These are phyloP conservation scores for Uloborus plumipes DNA, from an alignment of 2,888 invertebrate genomes.

Conservation along the genomic window DNA sequence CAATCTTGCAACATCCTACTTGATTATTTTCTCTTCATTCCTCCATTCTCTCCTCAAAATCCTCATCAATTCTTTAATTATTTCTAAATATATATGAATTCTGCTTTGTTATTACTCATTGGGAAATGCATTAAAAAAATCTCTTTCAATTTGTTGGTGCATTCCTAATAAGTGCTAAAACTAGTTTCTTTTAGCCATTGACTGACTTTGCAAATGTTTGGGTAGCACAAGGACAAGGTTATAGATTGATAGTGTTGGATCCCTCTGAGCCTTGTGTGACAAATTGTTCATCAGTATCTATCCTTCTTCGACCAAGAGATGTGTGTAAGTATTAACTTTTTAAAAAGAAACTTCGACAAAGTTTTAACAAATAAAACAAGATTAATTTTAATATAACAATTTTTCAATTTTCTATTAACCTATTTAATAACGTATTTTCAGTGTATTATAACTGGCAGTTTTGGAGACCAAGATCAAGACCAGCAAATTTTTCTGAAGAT, in stretches of 20 bases:
- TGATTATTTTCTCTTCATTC: no score
- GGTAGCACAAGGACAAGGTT: slow-evolving; percentile 81
- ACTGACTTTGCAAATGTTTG: slow-evolving; percentile 87
- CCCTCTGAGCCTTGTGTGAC: slow-evolving; percentile 84
- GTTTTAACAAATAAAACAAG: slow-evolving; percentile 27
- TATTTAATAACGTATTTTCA: slow-evolving; percentile 72
- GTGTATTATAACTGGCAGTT: slow-evolving; percentile 90
- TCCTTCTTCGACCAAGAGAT: slow-evolving; percentile 80
- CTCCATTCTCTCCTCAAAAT: no score
- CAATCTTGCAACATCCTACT: no score
- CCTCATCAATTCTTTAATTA: no score
- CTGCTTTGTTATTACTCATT: no score
- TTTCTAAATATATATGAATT: no score
- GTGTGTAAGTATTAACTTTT: slow-evolving; percentile 80
- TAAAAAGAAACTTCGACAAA: no score
- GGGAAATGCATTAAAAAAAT: no score
- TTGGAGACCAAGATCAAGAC: slow-evolving; percentile 80
- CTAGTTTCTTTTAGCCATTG: slow-evolving; percentile 76
- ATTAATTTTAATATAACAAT: slow-evolving; percentile 61
- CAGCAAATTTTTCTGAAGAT: slow-evolving; percentile 73
- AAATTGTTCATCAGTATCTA: slow-evolving; percentile 80
- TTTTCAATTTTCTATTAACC: background rate
- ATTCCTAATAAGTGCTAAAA: background rate
- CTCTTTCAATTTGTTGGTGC: no score
- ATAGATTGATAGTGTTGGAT: slow-evolving; percentile 79